phyloP scores from a whole-genome alignment of 2,113 vertebrate genomes.

The Brevimyrus niger region DNA sequence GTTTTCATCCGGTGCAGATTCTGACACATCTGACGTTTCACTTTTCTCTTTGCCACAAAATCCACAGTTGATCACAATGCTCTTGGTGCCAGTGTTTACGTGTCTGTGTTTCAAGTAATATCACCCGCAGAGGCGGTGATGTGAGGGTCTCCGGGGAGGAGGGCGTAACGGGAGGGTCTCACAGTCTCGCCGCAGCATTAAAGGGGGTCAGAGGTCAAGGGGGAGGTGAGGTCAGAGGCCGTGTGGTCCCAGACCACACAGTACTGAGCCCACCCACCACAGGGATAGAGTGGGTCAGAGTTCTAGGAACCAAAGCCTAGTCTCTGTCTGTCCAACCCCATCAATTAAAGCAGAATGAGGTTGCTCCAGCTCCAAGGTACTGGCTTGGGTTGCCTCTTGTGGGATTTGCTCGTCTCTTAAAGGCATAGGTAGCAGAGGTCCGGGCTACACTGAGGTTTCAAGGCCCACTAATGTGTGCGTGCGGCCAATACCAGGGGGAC shows the following conservation, averaged over 20 bases:
- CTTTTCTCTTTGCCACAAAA: slow-evolving; percentile 6
- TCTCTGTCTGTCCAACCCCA: not conserved
- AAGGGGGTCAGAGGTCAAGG: not conserved
- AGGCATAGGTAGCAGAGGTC: slow-evolving; percentile 8
- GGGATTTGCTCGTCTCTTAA: not conserved
- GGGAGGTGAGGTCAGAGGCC: not conserved
- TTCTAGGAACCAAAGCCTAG: not conserved
- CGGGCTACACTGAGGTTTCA: slow-evolving; percentile 69
- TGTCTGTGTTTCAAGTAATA: slow-evolving; percentile 51
- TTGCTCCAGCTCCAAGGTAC: not conserved
- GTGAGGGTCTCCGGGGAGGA: not conserved
- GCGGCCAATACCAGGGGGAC: slow-evolving; percentile 41
- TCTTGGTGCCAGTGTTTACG: slow-evolving; percentile 23
- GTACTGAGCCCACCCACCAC: not conserved
- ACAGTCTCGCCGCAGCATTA: not conserved
- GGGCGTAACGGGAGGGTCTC: not conserved
- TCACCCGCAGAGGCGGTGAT: slow-evolving; percentile 29
- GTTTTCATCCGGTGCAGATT: slow-evolving; percentile 39
- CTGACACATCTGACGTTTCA: not conserved
- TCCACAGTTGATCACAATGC: slow-evolving; percentile 13
- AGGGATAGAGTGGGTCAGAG: not conserved
- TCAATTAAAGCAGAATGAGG: not conserved
- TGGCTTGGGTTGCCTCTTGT: not conserved
- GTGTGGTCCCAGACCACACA: not conserved
- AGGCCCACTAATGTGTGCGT: slow-evolving; percentile 53